These are phyloP conservation scores for Poeciliopsis turrubarensis DNA, from an alignment of 2,113 vertebrate species.

Conservation along the genomic window DNA sequence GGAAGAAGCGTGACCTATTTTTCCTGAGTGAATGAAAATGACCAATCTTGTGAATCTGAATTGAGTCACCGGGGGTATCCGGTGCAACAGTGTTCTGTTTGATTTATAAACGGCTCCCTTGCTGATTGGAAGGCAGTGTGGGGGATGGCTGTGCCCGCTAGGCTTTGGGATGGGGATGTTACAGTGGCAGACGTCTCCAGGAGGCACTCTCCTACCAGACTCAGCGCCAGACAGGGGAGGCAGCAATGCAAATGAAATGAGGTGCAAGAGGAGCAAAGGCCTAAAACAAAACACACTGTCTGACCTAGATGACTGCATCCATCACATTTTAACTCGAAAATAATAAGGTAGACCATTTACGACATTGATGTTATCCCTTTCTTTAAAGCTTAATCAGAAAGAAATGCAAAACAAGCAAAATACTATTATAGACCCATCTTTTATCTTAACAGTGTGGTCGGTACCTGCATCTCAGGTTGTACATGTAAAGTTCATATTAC, in stretches of 20 bases:
- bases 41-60: constrained; percentile 61
- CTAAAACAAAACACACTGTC: neutral
- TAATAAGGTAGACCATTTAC: neutral
- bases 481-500: no score
- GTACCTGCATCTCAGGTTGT: no score
- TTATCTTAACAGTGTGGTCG: no score
- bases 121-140: constrained; percentile 44
- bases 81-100: constrained; percentile 54
- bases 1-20: constrained; percentile 61
- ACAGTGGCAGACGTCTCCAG: constrained; percentile 36
- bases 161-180: constrained; percentile 39
- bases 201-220: constrained; percentile 31
- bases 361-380: neutral
- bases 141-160: constrained; percentile 30
- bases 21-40: constrained; percentile 66
- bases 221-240: constrained; percentile 23
- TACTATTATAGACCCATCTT: no score
- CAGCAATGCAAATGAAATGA: constrained; percentile 41
- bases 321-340: neutral
- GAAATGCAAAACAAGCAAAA: neutral
- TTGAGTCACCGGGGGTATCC: constrained; percentile 53
- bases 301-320: neutral
- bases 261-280: constrained; percentile 13
- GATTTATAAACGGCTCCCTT: constrained; percentile 62
- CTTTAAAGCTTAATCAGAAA: neutral